Conservation (phyloP, 2,888 invertebrate genomes). For the Herminia tarsipennalis region DNA sequence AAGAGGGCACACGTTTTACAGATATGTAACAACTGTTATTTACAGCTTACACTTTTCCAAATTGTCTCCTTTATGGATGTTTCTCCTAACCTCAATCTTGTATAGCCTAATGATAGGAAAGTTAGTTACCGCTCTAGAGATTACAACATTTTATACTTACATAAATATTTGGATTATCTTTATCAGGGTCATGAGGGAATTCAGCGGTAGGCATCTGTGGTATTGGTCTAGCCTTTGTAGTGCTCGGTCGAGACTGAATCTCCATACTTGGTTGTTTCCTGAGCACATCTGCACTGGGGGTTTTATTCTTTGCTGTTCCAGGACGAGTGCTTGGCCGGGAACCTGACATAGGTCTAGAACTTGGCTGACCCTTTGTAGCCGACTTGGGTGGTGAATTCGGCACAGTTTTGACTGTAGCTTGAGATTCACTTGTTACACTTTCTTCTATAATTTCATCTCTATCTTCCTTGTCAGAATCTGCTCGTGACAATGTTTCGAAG, state of each 20-base stretch:
- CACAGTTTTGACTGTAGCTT: slow-evolving; percentile 9
- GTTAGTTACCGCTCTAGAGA: no score
- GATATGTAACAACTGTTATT: no score
- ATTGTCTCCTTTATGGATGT: no score
- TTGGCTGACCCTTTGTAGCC: no score
- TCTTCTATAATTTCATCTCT: slow-evolving; percentile 31
- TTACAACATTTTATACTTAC: slow-evolving; percentile 54
- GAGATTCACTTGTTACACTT: slow-evolving; percentile 19
- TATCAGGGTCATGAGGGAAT: slow-evolving; percentile 73
- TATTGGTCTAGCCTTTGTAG: slow-evolving; percentile 69
- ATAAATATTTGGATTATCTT: slow-evolving; percentile 69
- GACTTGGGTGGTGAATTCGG: slow-evolving; percentile 39
- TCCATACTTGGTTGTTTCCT: slow-evolving; percentile 54
- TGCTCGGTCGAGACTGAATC: slow-evolving; percentile 51
- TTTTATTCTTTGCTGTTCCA: slow-evolving; percentile 46
- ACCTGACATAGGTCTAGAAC: slow-evolving; percentile 39
- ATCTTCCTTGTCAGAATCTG: slow-evolving; percentile 54
- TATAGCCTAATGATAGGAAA: no score
- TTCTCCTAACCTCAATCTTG: no score
- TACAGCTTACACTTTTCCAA: no score
- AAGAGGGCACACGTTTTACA: no score
- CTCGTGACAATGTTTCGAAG: slow-evolving; percentile 50
- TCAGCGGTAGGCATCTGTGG: slow-evolving; percentile 54
- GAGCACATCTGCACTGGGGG: slow-evolving; percentile 47
- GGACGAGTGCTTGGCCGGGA: slow-evolving; percentile 38